A percentile compares a stretch with the other conserved stretches of the same genome.
These are phyloP conservation scores for Kradibia gibbosae DNA, from an alignment of 1,140 invertebrate genomes.

Conservation along the genomic window DNA sequence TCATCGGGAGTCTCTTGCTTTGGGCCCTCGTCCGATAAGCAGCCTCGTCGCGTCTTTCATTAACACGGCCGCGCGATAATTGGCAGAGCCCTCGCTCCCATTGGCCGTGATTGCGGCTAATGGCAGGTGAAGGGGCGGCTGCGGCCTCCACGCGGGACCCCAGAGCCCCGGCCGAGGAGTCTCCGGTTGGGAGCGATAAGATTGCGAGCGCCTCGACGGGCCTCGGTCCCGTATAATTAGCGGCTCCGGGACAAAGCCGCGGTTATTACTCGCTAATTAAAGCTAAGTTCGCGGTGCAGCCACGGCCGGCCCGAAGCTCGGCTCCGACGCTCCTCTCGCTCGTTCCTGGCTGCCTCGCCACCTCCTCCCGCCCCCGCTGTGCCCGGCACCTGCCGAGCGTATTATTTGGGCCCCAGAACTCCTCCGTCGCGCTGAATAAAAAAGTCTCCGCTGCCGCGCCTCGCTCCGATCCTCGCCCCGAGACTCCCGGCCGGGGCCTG, in stretches of 20 bases:
- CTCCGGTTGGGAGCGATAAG: background rate
- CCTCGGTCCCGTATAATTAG: background rate
- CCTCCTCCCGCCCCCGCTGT: background rate
- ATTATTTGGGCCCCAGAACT: background rate
- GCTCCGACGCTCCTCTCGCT: background rate
- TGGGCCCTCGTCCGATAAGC: too few relatives aligned
- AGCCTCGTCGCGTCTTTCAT: constrained; percentile 36
- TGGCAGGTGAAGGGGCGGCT: background rate
- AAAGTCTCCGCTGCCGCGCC: background rate
- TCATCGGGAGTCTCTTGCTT: too few relatives aligned
- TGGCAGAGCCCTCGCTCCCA: background rate
- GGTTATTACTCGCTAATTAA: constrained; percentile 10
- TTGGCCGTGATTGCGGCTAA: background rate
- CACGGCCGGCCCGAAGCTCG: background rate
- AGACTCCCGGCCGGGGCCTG: too few relatives aligned
- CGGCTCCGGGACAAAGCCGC: background rate
- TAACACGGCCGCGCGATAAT: constrained; percentile 13
- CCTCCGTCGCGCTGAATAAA: background rate
- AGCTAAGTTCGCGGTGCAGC: background rate
- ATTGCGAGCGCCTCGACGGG: background rate
- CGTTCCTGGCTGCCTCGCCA: background rate
- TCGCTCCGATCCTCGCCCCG: too few relatives aligned
- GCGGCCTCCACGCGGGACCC: background rate
- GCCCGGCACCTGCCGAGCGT: background rate
- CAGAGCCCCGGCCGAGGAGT: background rate